Percentiles rank a stretch among this genome's conserved stretches.
Evolutionary conservation across 1,140 invertebrate genomes (phyloP).

Genomic region (Diorhabda carinulata): DNA sequence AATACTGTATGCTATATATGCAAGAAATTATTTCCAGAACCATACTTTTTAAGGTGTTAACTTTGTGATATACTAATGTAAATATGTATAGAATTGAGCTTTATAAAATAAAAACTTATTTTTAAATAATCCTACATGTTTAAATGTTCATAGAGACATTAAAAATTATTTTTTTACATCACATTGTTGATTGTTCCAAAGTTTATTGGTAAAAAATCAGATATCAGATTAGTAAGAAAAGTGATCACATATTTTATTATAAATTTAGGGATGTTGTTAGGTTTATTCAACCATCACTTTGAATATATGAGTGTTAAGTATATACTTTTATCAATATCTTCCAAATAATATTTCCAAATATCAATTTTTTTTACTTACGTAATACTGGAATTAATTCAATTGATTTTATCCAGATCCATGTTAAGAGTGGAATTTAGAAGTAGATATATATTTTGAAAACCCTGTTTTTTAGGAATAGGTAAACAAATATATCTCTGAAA

Average conservation of each 20-base stretch:
- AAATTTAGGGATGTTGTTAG: background rate
- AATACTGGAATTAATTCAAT: no score
- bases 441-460: no score
- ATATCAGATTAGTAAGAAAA: background rate
- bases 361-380: no score
- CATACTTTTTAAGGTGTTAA: background rate
- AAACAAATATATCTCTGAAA: no score
- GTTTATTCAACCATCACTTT: no score
- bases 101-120: background rate
- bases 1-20: conserved; percentile 11
- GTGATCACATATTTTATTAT: background rate
- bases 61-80: background rate
- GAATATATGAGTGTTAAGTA: no score
- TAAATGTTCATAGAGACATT: background rate
- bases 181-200: conserved; percentile 10
- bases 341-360: no score
- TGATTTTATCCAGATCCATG: no score
- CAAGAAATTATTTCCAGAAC: background rate
- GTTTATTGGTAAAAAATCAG: conserved; percentile 5
- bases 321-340: no score
- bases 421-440: no score
- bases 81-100: conserved; percentile 7
- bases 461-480: no score
- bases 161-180: conserved; percentile 22
- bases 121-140: no score